These are phyloP conservation scores for Perognathus longimembris DNA, from an alignment of 2,113 vertebrate species.

Conservation along the genomic window DNA sequence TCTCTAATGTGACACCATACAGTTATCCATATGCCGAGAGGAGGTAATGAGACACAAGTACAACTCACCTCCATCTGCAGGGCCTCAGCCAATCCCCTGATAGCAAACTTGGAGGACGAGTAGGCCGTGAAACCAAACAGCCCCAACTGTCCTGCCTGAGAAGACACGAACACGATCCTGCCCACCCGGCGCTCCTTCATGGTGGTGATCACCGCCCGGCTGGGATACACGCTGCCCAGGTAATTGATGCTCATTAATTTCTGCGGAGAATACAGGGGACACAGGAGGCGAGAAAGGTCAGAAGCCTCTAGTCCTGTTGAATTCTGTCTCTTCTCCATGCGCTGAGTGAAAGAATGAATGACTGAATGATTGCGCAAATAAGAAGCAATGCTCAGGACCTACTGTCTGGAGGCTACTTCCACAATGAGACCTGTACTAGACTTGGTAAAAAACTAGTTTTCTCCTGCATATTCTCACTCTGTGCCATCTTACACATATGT, in stretches of 20 bases:
- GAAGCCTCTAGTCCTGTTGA: rapidly evolving
- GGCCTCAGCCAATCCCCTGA: slow-evolving; percentile 96
- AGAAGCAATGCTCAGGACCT: background rate
- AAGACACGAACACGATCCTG: slow-evolving; percentile 96
- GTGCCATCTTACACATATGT: background rate
- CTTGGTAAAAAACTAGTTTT: background rate
- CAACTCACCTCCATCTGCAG: slow-evolving; percentile 96
- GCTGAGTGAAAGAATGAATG: background rate
- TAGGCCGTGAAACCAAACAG: slow-evolving; percentile 97
- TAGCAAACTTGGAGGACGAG: slow-evolving; percentile 96
- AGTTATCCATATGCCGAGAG: background rate
- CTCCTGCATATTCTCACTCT: background rate
- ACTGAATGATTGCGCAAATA: rapidly evolving
- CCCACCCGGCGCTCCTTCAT: slow-evolving; percentile 99
- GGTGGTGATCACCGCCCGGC: slow-evolving; percentile 93
- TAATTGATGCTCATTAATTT: slow-evolving; percentile 97
- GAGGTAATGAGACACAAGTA: background rate
- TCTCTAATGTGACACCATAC: background rate
- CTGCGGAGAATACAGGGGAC: slow-evolving; percentile 81
- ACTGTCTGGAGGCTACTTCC: background rate
- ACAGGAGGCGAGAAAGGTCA: background rate
- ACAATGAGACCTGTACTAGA: background rate
- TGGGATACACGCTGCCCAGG: slow-evolving; percentile 97
- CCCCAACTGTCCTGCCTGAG: slow-evolving; percentile 96
- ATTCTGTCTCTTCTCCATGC: background rate